Base-by-base conservation (phyloP, 2,888 invertebrate species). In the Zaprionus obscuricornis region DNA sequence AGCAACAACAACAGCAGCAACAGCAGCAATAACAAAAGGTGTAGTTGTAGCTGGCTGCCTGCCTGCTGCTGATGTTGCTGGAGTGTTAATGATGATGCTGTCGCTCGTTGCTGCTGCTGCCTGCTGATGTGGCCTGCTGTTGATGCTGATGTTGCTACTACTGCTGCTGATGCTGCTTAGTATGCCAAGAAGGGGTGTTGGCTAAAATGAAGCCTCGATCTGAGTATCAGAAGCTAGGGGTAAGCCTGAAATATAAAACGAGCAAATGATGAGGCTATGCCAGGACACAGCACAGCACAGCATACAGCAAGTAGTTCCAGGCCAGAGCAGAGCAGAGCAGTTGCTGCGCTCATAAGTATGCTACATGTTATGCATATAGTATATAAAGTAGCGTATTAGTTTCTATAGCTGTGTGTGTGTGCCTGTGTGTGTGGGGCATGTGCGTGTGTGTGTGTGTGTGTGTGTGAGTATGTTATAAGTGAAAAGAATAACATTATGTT, bases 31-130 rank as follows among this genome's bases (percentile, higher is more conserved):
- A 76, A n/a, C n/a, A n/a, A n/a, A 74, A 72, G 79, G 70, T 77
- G 74, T 74, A 63, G 62, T 46, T 39, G 71, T 68, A 52, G 66
- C 50, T 63, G 27, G 16, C 18, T 11, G 33, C 16, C 36, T 33
- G 46, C 24, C 50, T 57, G 59, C 37, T 54, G 42, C 43, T 49
- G 64, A 14, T 54, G 46, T 43, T 65, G 72, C 49, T 63, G 85
- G 71, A 71, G 76, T 85, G 79, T 82, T 81, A 78, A 75, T 74
- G 79, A 74, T 74, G 85, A 63, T 83, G 71, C 73, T 52, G 72
- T 64, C 43, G 52, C 29, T 45, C 54, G 54, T 27, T 47, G 56
- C 6, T 54, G 69, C 67, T 51, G 69, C 63, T 74, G 75, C 58
- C 74, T 74, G 42, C 43, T 49, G 64, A 14, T 54, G 46, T 43